A percentile compares a stretch with the other conserved stretches of the same genome.
Evolutionary conservation across 2,888 invertebrate genomes (phyloP).

Genomic region (Parnassius orleans): DNA sequence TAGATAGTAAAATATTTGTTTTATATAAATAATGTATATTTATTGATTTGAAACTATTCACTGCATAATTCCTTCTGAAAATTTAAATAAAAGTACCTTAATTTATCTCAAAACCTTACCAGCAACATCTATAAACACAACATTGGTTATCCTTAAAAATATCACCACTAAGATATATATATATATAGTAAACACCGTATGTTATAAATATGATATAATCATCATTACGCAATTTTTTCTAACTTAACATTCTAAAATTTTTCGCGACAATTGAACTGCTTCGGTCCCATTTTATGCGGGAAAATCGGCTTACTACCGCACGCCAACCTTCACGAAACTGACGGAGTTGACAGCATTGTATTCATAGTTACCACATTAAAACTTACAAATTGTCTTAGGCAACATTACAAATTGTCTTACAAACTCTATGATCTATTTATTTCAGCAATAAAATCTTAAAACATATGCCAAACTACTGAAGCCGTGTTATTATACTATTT

Average conservation of each 20-base stretch:
- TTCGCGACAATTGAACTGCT: slow-evolving; percentile 17
- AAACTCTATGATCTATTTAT: no score
- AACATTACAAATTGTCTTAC: no score
- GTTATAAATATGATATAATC: slow-evolving; percentile 28
- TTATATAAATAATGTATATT: neutral
- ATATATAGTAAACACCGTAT: slow-evolving; percentile 14
- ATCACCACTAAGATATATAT: slow-evolving; percentile 20
- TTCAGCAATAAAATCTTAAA: no score
- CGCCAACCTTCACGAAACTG: slow-evolving; percentile 21
- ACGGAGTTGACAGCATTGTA: slow-evolving; percentile 18
- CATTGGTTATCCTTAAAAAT: slow-evolving; percentile 23
- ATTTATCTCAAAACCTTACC: slow-evolving; percentile 26
- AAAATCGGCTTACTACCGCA: slow-evolving; percentile 25
- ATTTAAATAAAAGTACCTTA: slow-evolving; percentile 3
- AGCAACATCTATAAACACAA: slow-evolving; percentile 20
- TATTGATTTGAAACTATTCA: neutral
- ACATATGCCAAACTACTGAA: no score
- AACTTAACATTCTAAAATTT: slow-evolving; percentile 22
- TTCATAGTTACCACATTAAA: slow-evolving; percentile 11
- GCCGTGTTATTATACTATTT: no score
- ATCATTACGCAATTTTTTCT: slow-evolving; percentile 24
- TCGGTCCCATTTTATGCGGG: slow-evolving; percentile 27
- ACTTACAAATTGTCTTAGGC: neutral
- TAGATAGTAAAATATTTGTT: no score
- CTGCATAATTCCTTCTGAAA: neutral